phyloP scores from a whole-genome alignment of 2,113 vertebrate genomes.

The Pipa parva region DNA sequence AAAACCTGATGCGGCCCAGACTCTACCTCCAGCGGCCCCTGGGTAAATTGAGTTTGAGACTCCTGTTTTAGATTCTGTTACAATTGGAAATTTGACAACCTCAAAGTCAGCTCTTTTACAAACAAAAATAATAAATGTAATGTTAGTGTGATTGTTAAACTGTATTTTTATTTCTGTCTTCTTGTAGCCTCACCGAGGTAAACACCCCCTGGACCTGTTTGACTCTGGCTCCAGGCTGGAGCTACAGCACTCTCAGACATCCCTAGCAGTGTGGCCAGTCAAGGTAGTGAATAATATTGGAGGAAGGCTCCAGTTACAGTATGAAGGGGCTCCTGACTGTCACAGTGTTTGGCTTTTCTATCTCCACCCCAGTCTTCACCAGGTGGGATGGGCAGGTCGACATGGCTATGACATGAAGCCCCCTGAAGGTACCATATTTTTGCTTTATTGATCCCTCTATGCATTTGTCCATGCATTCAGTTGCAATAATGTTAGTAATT shows the following conservation, averaged over 20 bases:
- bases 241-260: constrained; percentile 72
- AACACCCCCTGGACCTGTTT: constrained; percentile 88
- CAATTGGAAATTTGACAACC: no score
- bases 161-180: constrained; percentile 8
- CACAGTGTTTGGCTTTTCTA: constrained; percentile 85
- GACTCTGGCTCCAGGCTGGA: constrained; percentile 82
- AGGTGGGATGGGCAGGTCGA: constrained; percentile 86
- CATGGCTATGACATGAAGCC: constrained; percentile 76
- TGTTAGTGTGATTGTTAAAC: no score
- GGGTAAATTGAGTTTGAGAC: no score
- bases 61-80: no score
- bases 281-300: constrained; percentile 85
- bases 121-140: no score
- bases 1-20: no score
- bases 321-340: constrained; percentile 72
- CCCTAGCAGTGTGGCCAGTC: constrained; percentile 78
- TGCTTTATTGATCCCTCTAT: no score
- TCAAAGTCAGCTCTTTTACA: no score
- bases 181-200: constrained; percentile 80
- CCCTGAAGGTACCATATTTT: constrained; percentile 68
- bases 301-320: constrained; percentile 79
- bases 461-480: no score
- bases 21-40: no score
- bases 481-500: no score
- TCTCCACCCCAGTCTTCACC: constrained; percentile 86